Base-by-base conservation (phyloP, 2,888 invertebrate species). In the Charanyca ferruginea region DNA sequence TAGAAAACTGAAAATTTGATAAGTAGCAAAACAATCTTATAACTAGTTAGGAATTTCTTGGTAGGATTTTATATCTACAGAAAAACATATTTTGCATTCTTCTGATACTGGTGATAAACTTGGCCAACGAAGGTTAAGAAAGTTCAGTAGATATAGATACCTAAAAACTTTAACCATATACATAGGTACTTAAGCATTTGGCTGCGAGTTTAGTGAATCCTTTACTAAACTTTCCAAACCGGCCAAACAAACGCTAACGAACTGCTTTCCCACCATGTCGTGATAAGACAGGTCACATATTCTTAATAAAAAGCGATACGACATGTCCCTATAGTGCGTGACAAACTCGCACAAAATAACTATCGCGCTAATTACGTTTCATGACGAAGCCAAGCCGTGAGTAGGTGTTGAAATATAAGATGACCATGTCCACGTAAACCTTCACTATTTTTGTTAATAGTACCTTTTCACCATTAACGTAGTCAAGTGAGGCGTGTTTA, bases 401-500 rank as follows among this genome's bases (percentile, higher is more conserved):
- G 44, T 25, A 44, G 59, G 13, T 35, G 54, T 51, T 35, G 9
- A 52, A 23, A 55, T 41, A 44, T 25, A 76, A 63, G 35, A 54
- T 58, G 48, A 35, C 48, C 16, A 45, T 28, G 7, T 47, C 8
- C 42, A 61, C 44, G 42, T 44, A 23, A 54, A 55, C 35, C 7
- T 38, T 54, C 41, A 49, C 23, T 55, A 47, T 51, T 59, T 67
- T 42, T 35, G 48, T 48, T 53, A 35, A 64, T 28, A 18, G 1
- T 41, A 48, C 22, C 28, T 41, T 38, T 42, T 25, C 8, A 32
- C 45, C 23, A 32, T 18, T 44, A 20, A 47, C 51, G 42, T 51
- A 22, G 42, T 18, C 11, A 20, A 18, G 23, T 66, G 38, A 73
- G 55, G 11, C 16, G 20, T 55, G 51, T 73, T 65, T 69, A 45